These are phyloP conservation scores for Palloptera scutellata DNA, from an alignment of 2,888 invertebrate species.

Conservation along the genomic window DNA sequence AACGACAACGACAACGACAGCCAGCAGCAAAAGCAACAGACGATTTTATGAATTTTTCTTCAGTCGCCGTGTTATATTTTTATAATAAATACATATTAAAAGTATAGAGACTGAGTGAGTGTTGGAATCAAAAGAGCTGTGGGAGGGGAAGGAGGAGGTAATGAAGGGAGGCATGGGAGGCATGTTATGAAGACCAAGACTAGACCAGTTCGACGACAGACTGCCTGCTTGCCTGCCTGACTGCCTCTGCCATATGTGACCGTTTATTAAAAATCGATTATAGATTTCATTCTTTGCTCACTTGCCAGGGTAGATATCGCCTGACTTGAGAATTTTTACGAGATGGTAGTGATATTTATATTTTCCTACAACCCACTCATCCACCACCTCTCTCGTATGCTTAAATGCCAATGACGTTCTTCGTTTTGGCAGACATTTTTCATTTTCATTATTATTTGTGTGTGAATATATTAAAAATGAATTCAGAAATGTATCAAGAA, in stretches of 20 bases:
- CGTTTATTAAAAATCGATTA: background rate
- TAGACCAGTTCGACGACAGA: slow-evolving; percentile 8
- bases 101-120: background rate
- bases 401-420: too few species aligned
- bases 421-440: too few species aligned
- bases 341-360: too few species aligned
- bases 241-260: too few species aligned
- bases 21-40: slow-evolving; percentile 8
- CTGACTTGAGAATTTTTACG: too few species aligned
- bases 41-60: slow-evolving; percentile 16
- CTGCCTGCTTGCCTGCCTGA: too few species aligned
- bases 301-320: background rate
- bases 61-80: background rate
- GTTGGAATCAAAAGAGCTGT: background rate
- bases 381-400: too few species aligned
- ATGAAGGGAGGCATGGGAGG: background rate
- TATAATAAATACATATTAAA: background rate
- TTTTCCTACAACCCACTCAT: too few species aligned
- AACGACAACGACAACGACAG: background rate
- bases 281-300: background rate
- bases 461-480: too few species aligned
- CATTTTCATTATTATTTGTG: too few species aligned
- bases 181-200: background rate
- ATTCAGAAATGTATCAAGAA: too few species aligned
- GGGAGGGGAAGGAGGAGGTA: background rate